These are phyloP conservation scores for Antechinus stuartii DNA, from an alignment of 2,113 vertebrate species.

Conservation along the genomic window DNA sequence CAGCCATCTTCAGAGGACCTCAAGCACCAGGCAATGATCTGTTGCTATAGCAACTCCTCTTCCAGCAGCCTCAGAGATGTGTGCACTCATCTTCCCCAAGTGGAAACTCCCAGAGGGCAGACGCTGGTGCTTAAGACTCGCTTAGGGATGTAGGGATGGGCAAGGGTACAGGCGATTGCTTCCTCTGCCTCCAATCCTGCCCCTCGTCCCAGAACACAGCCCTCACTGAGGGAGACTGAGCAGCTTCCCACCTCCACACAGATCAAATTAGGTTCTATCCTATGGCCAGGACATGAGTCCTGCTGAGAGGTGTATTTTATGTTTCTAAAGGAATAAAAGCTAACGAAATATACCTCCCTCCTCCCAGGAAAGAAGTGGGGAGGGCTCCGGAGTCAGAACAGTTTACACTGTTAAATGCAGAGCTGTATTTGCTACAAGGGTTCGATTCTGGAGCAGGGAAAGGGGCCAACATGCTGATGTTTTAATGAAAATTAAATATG, in stretches of 20 bases:
- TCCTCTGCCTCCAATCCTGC: neutral
- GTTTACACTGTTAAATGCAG: neutral
- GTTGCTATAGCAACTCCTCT: neutral
- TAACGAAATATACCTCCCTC: neutral
- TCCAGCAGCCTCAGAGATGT: neutral
- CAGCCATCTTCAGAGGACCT: neutral
- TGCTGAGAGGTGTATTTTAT: neutral
- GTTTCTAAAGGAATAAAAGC: neutral
- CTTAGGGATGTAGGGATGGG: neutral
- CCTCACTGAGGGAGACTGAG: neutral
- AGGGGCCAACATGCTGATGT: neutral
- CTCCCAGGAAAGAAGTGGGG: neutral
- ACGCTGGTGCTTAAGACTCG: neutral
- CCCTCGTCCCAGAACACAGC: neutral
- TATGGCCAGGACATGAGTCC: neutral
- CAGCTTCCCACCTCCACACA: neutral
- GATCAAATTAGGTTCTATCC: fast-evolving
- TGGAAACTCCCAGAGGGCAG: neutral
- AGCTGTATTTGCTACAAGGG: neutral
- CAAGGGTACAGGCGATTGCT: neutral
- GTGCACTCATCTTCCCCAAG: neutral
- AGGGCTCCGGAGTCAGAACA: neutral
- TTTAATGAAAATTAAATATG: neutral
- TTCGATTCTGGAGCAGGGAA: neutral
- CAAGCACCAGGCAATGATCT: neutral